Evolutionary conservation across 2,113 vertebrate species (phyloP), one percentile per base, ranked within the genome.

Genomic region (Cichladusa arquata): DNA sequence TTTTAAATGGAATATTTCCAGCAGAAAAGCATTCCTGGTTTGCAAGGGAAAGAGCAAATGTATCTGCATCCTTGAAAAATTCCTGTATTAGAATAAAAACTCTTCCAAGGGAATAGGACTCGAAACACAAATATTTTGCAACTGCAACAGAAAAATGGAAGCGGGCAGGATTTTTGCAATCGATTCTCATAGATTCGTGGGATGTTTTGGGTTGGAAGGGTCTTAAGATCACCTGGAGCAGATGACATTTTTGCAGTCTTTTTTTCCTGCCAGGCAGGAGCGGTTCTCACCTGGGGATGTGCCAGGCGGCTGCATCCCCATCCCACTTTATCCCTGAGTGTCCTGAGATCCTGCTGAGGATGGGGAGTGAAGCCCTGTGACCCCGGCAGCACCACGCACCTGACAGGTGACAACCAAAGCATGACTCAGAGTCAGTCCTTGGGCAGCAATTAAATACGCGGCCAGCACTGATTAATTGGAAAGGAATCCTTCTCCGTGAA

Each of bases 401-500:
- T 78, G 33, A 3, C 51, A 78, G 88, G 23, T 42, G 61, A 44
- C 0, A 1, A 66, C 70, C 64, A 10, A 76, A 84, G 45, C 54
- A n/a, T 0, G 87, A 87, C 57, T 87, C 89, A 95, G 29, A 67
- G 34, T 44, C 48, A 76, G 22, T 26, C 44, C 80, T 81, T 11
- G 50, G 61, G 73, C 77, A 91, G 57, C 69, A 36, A 45, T 92
- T 89, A 93, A 94, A 78, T 1, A 23, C 61, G 13, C 47, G 11
- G 14, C 1, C 65, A 28, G 36, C 10, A 2, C 89, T 89, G 93
- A 95, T 71, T 91, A 93, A 96, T 33, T 51, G 69, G 58, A 12
- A 70, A 95, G 66, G 76, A 97, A 96, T 97, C 83, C 73, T 54
- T 7, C 69, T 13, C 31, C 1, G 1, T 25, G 17, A 76, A 53